These are phyloP conservation scores for Microcebus jonahi DNA, from an alignment of 2,113 vertebrate species.

Conservation along the genomic window DNA sequence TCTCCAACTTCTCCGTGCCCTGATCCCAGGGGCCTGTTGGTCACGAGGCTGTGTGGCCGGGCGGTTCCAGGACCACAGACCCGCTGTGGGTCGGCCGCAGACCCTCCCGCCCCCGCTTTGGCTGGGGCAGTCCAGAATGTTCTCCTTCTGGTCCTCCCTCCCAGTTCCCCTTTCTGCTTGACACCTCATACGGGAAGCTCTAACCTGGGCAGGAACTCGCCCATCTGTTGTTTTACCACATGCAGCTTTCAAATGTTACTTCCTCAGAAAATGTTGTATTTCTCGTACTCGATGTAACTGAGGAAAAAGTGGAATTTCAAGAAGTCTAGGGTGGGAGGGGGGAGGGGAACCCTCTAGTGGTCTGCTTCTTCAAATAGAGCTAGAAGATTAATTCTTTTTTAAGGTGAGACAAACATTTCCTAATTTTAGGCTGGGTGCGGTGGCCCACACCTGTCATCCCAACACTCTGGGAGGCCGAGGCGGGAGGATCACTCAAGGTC, in stretches of 20 bases:
- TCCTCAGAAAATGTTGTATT: conserved; percentile 39
- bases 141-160: background rate
- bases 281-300: conserved; percentile 27
- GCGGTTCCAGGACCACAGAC: background rate
- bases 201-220: background rate
- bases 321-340: background rate
- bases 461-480: too few relatives aligned
- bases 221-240: background rate
- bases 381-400: background rate
- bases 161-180: background rate
- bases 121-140: background rate
- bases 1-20: background rate
- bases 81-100: background rate
- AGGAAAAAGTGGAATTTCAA: conserved; percentile 25
- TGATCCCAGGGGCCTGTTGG: background rate
- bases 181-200: background rate
- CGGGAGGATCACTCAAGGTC: too few relatives aligned
- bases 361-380: conserved; percentile 18
- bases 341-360: background rate
- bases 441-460: too few relatives aligned
- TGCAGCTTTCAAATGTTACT: conserved; percentile 22
- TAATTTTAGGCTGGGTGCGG: background rate
- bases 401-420: background rate
- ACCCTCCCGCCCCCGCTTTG: background rate
- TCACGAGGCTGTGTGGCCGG: too few relatives aligned